Evolutionary conservation across 2,888 invertebrate genomes (phyloP).

Genomic region (Drosophila algonquin): DNA sequence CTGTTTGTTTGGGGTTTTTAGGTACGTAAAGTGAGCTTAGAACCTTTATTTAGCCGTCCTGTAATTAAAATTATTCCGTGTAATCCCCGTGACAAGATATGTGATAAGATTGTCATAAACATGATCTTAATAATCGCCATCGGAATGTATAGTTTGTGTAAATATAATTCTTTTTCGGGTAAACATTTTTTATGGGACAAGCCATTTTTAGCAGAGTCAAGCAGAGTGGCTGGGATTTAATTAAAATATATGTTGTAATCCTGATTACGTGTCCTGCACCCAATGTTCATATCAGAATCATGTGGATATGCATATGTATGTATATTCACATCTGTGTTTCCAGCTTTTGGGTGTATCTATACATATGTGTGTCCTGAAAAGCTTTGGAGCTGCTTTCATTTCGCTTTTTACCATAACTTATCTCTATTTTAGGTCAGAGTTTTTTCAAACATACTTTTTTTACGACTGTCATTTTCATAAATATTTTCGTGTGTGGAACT

Average conservation of each 20-base stretch:
- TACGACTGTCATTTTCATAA: slow-evolving; percentile 33
- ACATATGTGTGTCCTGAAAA: slow-evolving; percentile 9
- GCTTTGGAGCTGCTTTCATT: slow-evolving; percentile 27
- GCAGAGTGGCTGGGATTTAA: too few species aligned
- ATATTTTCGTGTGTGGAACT: slow-evolving; percentile 10
- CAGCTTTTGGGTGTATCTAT: too few species aligned
- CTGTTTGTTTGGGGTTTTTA: slow-evolving; percentile 22
- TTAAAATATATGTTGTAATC: too few species aligned
- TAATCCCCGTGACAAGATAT: neutral
- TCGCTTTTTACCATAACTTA: slow-evolving; percentile 19
- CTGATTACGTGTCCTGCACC: too few species aligned
- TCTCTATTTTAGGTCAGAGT: slow-evolving; percentile 30
- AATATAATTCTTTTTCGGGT: slow-evolving; percentile 10
- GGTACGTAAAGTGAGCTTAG: slow-evolving; percentile 11
- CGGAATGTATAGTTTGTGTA: slow-evolving; percentile 5
- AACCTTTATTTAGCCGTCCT: neutral
- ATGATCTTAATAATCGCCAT: slow-evolving; percentile 12
- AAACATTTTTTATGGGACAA: slow-evolving; percentile 1
- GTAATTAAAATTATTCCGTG: slow-evolving; percentile 20
- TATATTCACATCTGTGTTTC: too few species aligned
- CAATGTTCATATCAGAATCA: too few species aligned
- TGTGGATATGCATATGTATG: too few species aligned
- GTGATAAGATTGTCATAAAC: slow-evolving; percentile 1
- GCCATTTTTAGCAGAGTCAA: slow-evolving; percentile 17
- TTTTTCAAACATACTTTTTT: slow-evolving; percentile 15